Percentiles rank a stretch among this genome's conserved stretches.
These are phyloP conservation scores for Priocnemis perturbator DNA, from an alignment of 2,888 invertebrate genomes.

Conservation along the genomic window DNA sequence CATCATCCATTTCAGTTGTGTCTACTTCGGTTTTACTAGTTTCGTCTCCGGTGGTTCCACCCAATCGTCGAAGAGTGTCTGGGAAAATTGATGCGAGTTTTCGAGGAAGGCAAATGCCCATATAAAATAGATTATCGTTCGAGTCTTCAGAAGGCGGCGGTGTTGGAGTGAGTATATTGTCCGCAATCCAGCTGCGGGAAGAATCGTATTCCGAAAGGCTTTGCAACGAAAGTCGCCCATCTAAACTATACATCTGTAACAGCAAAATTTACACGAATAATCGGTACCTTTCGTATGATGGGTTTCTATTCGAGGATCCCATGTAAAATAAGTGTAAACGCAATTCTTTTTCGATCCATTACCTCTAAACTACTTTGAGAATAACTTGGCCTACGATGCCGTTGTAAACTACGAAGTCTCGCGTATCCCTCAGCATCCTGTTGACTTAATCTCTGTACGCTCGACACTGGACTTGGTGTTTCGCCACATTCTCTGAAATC, in stretches of 20 bases:
- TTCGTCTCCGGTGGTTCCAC: conserved; percentile 39
- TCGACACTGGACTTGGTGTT: conserved; percentile 92
- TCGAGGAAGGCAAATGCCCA: conserved; percentile 86
- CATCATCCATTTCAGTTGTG: conserved; percentile 62
- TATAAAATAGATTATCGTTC: conserved; percentile 79
- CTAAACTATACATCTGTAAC: conserved; percentile 70
- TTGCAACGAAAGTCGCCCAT: conserved; percentile 69
- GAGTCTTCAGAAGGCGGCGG: conserved; percentile 74
- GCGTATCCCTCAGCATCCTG: conserved; percentile 87
- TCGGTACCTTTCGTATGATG: background rate
- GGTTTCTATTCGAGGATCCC: background rate
- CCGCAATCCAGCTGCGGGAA: conserved; percentile 68
- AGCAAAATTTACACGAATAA: background rate
- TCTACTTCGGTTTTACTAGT: conserved; percentile 41
- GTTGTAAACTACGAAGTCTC: conserved; percentile 82
- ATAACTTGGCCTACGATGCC: conserved; percentile 81
- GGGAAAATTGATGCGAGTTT: conserved; percentile 83
- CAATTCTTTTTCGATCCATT: background rate
- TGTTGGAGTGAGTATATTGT: conserved; percentile 60
- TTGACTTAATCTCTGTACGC: conserved; percentile 86
- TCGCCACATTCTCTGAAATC: conserved; percentile 82
- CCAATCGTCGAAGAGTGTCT: conserved; percentile 64
- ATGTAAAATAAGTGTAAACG: background rate
- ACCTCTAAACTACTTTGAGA: conserved; percentile 78
- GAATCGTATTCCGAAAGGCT: conserved; percentile 71